phyloP scores from a whole-genome alignment of 2,888 invertebrate species.

The Ferdinandea cuprea region DNA sequence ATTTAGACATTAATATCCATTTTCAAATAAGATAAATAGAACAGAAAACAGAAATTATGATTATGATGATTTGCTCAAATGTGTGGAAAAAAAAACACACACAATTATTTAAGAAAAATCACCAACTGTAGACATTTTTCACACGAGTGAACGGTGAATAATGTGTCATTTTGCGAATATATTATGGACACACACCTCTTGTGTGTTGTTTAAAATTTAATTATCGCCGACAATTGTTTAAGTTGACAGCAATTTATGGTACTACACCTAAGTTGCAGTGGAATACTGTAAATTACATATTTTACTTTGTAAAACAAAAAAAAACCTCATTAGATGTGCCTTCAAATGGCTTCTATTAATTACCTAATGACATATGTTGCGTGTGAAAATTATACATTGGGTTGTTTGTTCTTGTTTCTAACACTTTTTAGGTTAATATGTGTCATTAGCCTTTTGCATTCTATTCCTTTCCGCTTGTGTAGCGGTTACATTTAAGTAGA shows the following conservation, averaged over 20 bases:
- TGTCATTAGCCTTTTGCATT: too few species aligned
- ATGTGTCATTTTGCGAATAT: background rate
- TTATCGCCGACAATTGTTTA: background rate
- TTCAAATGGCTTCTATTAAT: too few species aligned
- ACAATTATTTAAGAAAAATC: background rate
- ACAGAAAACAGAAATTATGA: background rate
- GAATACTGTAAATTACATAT: background rate
- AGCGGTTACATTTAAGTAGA: too few species aligned
- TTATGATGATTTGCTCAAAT: background rate
- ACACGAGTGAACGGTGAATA: background rate
- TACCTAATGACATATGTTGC: too few species aligned
- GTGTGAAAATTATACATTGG: too few species aligned
- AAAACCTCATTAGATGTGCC: too few species aligned
- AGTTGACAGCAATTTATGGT: constrained; percentile 21
- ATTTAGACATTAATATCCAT: background rate
- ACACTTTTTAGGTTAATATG: too few species aligned
- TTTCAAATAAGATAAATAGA: background rate
- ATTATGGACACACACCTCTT: background rate
- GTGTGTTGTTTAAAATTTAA: too few species aligned
- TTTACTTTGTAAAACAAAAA: too few species aligned
- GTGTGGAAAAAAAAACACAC: background rate
- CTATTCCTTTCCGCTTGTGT: too few species aligned
- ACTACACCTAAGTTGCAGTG: background rate
- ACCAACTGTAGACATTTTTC: background rate
- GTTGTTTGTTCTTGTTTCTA: too few species aligned